Evolutionary conservation across 1,140 invertebrate species (phyloP), one percentile per base, ranked within the genome.

Genomic region (Dendrolimus punctatus): DNA sequence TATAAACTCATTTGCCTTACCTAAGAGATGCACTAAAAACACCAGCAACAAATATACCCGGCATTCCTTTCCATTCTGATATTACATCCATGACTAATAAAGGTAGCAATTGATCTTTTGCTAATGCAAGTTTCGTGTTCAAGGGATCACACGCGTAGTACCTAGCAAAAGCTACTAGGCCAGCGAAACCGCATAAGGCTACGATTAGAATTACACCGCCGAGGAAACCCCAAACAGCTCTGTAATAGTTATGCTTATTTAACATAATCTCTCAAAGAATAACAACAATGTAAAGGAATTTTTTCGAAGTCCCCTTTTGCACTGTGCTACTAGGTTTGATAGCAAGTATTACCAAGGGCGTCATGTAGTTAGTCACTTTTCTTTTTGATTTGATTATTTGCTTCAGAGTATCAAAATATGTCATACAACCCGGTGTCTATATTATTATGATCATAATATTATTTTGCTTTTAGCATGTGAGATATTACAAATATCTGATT

Each of bases 141-240:
- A 97, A 70, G 4, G 95, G 95, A 88, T 98, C 95, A 73, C 96
- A 98, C 53, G 92, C 89, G 55, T 92, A 85, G 74, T 96, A 97
- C 57, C 91, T 92, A 2, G 95, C 95, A 73, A 92, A 96, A 9
- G 95, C 92, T 6, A 95, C 82, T 47, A 96, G 75, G 46, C 95
- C 95, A 50, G 90, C 90, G 71, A 91, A 95, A 10, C 88, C 91
- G 56, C 91, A 92, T 8, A 90, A 76, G 4, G 81, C 70, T 51
- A 92, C 84, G 42, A 92, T 71, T 6, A 84, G 43, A 8, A 88
- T 56, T 7, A 89, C 70, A 44, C 93, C 92, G 40, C 89, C 57
- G 6, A 92, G 76, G 69, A 93, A 94, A 52, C 90, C 82, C 89
- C 92, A 91, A 8, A 95, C 81, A 4, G 93, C 92, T 55, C 92